These are phyloP conservation scores for Crypturellus tataupa DNA, from an alignment of 2,797 vertebrate genomes.

Conservation along the genomic window DNA sequence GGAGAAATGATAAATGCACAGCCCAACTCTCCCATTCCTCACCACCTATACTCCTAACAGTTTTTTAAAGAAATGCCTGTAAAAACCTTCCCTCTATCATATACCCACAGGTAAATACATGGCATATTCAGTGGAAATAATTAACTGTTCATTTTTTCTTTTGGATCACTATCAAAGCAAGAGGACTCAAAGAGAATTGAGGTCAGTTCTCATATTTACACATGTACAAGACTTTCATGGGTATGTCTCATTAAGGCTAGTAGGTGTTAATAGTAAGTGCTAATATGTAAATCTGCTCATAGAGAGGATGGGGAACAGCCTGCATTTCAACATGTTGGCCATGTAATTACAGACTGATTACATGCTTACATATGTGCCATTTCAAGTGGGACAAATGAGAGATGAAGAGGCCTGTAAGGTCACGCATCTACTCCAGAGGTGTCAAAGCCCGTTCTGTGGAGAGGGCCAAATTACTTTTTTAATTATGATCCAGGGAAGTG, in stretches of 20 bases:
- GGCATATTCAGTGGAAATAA: neutral
- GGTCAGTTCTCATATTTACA: neutral
- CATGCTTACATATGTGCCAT: neutral
- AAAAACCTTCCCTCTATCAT: neutral
- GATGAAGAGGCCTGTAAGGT: constrained; percentile 17
- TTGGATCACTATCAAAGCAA: neutral
- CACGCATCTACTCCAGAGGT: neutral
- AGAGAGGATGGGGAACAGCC: neutral
- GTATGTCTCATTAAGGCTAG: neutral
- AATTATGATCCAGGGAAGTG: constrained; percentile 23
- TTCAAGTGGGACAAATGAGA: constrained; percentile 19
- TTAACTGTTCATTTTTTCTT: neutral
- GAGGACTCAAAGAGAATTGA: neutral
- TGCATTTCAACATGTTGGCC: neutral
- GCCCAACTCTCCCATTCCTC: neutral
- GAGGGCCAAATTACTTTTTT: constrained; percentile 3
- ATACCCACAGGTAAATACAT: neutral
- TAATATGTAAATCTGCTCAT: constrained; percentile 16
- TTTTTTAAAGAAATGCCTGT: neutral
- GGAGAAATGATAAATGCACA: neutral
- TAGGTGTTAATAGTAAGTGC: constrained; percentile 24
- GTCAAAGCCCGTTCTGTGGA: neutral
- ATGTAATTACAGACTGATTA: constrained; percentile 14
- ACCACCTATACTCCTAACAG: neutral
- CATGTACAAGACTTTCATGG: neutral